Conservation (phyloP, 2,113 vertebrate species). For the Dissostichus mawsoni region DNA sequence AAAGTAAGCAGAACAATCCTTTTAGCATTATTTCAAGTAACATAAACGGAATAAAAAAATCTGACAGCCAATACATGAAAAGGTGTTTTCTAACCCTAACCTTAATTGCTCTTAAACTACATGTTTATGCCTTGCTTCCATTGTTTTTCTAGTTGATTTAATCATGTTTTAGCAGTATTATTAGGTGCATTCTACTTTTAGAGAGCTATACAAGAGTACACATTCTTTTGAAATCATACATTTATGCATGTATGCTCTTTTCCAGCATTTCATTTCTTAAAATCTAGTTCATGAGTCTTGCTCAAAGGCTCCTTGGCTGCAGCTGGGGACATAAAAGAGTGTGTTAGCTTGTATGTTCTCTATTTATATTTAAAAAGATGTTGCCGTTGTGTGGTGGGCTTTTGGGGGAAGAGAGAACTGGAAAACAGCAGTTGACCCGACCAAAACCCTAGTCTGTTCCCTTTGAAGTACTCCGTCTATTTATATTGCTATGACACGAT, state of each 20-base stretch:
- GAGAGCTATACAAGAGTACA: not conserved
- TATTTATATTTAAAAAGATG: conserved; percentile 21
- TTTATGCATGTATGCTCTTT: not conserved
- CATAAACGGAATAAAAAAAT: too few relatives aligned
- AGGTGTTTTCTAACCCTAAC: not conserved
- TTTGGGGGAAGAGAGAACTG: conserved; percentile 6
- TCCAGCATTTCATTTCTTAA: not conserved
- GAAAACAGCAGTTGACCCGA: conserved; percentile 37
- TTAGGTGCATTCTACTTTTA: not conserved
- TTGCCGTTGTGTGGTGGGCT: not conserved
- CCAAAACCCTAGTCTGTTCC: conserved; percentile 4
- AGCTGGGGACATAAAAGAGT: not conserved
- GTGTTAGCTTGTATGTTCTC: not conserved
- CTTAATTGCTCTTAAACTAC: not conserved
- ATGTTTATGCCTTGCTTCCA: not conserved
- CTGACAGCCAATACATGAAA: not conserved
- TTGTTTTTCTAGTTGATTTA: not conserved
- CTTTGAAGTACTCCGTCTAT: conserved; percentile 27
- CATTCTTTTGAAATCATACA: not conserved
- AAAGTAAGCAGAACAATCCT: not conserved
- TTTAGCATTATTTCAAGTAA: not conserved
- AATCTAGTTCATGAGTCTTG: conserved; percentile 1
- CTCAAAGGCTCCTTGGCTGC: conserved; percentile 26
- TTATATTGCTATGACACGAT: conserved; percentile 54
- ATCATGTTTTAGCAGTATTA: not conserved